Conservation (phyloP, 2,888 invertebrate species). For the Epistrophe grossulariae region DNA sequence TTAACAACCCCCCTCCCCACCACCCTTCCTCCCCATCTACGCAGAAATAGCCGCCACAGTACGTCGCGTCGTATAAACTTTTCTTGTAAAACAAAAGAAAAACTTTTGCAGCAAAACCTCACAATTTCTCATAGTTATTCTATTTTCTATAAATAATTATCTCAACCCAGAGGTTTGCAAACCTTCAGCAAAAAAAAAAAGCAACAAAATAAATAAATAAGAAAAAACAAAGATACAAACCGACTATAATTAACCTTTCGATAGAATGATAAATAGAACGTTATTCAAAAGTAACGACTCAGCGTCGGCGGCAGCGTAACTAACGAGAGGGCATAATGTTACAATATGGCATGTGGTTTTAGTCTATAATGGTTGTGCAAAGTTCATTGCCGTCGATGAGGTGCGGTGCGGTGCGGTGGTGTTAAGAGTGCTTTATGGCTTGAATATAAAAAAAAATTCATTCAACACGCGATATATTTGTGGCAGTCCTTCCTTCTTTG, state of each 20-base stretch:
- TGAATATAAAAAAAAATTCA: background rate
- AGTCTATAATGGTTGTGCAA: background rate
- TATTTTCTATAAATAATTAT: conserved; percentile 24
- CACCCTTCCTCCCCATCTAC: background rate
- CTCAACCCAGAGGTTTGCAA: background rate
- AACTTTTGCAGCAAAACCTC: background rate
- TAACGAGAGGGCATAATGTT: conserved; percentile 1
- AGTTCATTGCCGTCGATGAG: conserved; percentile 1
- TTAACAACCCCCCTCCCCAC: no score
- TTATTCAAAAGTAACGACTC: background rate
- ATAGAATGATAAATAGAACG: conserved; percentile 39
- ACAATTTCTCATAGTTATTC: background rate
- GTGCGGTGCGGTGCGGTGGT: no score
- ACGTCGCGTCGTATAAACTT: conserved; percentile 11
- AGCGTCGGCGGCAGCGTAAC: background rate
- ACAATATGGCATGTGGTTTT: background rate
- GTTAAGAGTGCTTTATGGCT: background rate
- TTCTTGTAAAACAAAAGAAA: background rate
- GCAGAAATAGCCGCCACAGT: background rate
- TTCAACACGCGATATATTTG: conserved; percentile 24
- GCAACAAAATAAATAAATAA: background rate
- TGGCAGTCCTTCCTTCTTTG: background rate
- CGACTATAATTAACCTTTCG: conserved; percentile 33
- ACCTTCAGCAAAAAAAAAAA: background rate
- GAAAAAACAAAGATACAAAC: conserved; percentile 23